phyloP scores from a whole-genome alignment of 2,888 invertebrate species.

The Scaptomyza cyrtandrae region DNA sequence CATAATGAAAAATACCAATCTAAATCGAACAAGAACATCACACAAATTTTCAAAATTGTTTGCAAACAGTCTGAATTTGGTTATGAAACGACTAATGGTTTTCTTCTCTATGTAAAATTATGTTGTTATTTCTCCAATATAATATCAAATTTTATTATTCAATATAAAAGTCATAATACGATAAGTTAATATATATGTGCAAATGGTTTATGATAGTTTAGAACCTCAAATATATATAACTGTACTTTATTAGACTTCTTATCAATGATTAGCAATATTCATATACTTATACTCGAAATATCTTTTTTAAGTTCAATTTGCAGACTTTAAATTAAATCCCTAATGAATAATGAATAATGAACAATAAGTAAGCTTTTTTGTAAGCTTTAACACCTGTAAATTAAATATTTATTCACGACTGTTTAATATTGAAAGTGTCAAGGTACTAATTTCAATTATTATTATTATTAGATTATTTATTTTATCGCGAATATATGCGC shows the following conservation, averaged over 20 bases:
- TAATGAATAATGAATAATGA: no score
- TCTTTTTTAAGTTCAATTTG: neutral
- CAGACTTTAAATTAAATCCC: neutral
- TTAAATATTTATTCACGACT: no score
- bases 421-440: no score
- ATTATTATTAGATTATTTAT: no score
- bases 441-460: no score
- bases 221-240: neutral
- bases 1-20: neutral
- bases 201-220: neutral
- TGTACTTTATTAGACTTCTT: neutral
- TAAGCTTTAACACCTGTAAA: no score
- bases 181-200: neutral
- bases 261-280: no score
- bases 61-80: neutral
- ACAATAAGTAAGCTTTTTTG: no score
- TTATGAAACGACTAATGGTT: neutral
- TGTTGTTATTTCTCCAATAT: neutral
- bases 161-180: neutral
- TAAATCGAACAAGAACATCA: neutral
- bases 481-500: no score
- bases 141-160: neutral
- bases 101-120: neutral
- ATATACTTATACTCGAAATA: no score
- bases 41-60: neutral